These are phyloP conservation scores for Pluvianellus socialis DNA, from an alignment of 2,113 vertebrate species.

Conservation along the genomic window DNA sequence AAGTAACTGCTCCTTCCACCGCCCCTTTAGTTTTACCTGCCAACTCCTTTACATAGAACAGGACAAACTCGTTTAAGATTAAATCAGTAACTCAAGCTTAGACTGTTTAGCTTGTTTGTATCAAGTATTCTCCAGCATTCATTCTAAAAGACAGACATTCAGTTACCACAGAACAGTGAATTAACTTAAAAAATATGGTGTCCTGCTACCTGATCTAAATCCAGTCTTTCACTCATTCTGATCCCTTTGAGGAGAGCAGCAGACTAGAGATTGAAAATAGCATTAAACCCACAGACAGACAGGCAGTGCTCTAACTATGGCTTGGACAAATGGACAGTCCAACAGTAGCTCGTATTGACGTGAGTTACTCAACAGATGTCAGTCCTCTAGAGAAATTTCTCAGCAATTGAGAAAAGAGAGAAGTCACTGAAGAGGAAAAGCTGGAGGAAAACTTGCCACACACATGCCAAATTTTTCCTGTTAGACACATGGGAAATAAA, in stretches of 20 bases:
- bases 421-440: background rate
- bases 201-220: background rate
- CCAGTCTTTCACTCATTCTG: background rate
- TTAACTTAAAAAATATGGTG: background rate
- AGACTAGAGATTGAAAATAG: background rate
- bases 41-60: background rate
- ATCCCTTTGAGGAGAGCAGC: background rate
- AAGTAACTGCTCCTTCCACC: background rate
- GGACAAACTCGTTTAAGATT: background rate
- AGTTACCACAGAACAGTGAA: background rate
- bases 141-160: background rate
- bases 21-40: background rate
- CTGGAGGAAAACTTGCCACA: background rate
- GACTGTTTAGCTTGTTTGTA: background rate
- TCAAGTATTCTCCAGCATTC: background rate
- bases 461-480: rapidly evolving
- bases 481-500: background rate
- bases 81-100: background rate
- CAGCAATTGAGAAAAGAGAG: background rate
- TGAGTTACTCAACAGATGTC: background rate
- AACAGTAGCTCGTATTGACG: background rate
- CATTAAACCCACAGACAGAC: background rate
- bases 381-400: background rate
- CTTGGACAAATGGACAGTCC: background rate
- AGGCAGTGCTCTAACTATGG: background rate